phyloP scores from a whole-genome alignment of 64 coral and sea anemone species.

The Montipora efflorescens region DNA sequence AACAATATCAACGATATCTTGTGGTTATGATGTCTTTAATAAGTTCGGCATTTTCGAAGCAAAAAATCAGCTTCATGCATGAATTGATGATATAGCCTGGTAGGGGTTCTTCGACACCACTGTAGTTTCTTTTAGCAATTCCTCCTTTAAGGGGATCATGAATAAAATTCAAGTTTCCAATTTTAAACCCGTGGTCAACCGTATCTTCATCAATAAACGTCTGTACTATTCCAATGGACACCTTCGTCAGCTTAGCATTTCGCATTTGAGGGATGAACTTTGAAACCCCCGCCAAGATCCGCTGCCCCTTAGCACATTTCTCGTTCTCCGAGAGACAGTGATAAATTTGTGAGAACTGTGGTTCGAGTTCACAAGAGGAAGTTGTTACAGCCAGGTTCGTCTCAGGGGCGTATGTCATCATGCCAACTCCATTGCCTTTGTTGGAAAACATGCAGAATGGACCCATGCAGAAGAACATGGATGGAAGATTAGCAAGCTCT shows the following conservation, averaged over 20 bases:
- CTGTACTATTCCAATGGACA: slow-evolving; percentile 66
- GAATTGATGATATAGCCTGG: slow-evolving; percentile 77
- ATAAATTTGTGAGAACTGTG: slow-evolving; percentile 13
- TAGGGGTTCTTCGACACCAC: slow-evolving; percentile 63
- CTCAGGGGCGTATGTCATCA: slow-evolving; percentile 78
- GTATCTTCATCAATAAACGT: slow-evolving; percentile 47
- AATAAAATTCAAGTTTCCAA: slow-evolving; percentile 56
- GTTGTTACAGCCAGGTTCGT: slow-evolving; percentile 69
- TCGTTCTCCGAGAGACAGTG: slow-evolving; percentile 37
- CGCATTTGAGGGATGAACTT: slow-evolving; percentile 68
- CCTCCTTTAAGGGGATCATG: slow-evolving; percentile 42
- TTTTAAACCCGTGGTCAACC: slow-evolving; percentile 14
- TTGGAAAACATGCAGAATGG: slow-evolving; percentile 72
- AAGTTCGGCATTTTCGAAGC: slow-evolving; percentile 53
- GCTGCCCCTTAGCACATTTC: slow-evolving; percentile 55
- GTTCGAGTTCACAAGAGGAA: slow-evolving; percentile 47
- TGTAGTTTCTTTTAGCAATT: slow-evolving; percentile 67
- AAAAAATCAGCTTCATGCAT: slow-evolving; percentile 80
- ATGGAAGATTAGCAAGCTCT: slow-evolving; percentile 47
- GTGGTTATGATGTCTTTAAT: not conserved
- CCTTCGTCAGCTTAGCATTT: slow-evolving; percentile 58
- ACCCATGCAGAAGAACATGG: slow-evolving; percentile 92
- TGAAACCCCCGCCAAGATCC: slow-evolving; percentile 64
- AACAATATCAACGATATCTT: not conserved
- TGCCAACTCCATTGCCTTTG: slow-evolving; percentile 72